These are phyloP conservation scores for Mormyrus proboscirostris DNA, from an alignment of 2,797 vertebrate species.

Conservation along the genomic window DNA sequence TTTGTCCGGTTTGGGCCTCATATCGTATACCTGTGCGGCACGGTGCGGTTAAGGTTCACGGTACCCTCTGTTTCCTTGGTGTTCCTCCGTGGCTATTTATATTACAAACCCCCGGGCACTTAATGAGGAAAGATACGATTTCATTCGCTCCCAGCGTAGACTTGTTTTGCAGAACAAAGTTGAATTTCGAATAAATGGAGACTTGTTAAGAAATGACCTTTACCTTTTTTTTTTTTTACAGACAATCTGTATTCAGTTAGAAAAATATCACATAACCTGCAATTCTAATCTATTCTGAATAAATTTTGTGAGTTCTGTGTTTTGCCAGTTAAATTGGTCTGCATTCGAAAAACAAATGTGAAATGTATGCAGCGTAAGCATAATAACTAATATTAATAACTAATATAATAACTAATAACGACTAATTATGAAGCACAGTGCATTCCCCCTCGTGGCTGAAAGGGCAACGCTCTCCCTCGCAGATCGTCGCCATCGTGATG, in stretches of 20 bases:
- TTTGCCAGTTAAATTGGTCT: not conserved
- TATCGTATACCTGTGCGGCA: not conserved
- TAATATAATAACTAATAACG: not conserved
- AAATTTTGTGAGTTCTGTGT: not conserved
- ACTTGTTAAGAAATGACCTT: not conserved
- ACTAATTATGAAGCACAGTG: not conserved
- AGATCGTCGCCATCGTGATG: slow-evolving; percentile 94
- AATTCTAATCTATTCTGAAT: not conserved
- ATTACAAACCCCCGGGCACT: not conserved
- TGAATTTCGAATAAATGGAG: not conserved
- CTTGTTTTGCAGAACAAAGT: not conserved
- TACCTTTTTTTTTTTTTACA: not conserved
- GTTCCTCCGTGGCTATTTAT: not conserved
- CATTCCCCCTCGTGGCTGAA: not conserved
- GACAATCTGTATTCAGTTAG: not conserved
- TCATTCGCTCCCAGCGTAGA: not conserved
- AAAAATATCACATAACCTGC: not conserved
- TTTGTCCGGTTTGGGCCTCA: not conserved
- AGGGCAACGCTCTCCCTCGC: slow-evolving; percentile 14
- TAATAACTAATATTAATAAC: not conserved
- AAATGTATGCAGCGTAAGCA: not conserved
- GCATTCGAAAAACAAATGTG: not conserved
- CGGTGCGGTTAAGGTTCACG: not conserved
- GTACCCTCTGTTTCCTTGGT: not conserved
- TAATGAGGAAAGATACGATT: not conserved